Base-by-base conservation (phyloP, 2,113 vertebrate species). In the Nanorana parkeri region DNA sequence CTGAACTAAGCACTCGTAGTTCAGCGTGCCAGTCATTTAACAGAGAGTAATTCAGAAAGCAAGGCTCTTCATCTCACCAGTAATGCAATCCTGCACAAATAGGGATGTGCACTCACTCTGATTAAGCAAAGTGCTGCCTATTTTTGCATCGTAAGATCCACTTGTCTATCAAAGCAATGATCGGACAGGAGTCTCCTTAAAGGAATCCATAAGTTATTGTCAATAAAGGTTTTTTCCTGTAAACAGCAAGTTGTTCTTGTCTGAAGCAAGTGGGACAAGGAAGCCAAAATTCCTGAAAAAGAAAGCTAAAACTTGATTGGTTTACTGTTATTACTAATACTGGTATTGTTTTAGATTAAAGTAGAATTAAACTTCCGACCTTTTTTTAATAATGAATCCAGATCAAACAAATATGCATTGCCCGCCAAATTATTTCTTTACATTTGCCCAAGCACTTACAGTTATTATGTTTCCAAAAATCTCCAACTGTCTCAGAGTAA, bases 111-210 rank as follows among this genome's bases (percentile, higher is more conserved):
- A 17, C 65, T 36, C 52, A 69, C 32, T 69, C 21, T 80, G 78
- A 80, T 69, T 80, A 80, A 80, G 78, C 66, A 80, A 58, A 80
- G 65, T 80, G 78, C 77, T 67, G 51, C 63, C 63, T 58, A 15
- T 29, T 36, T 68, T 29, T 54, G 64, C 55, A n/a, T 68, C 55
- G 54, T 36, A 58, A 54, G 19, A 78, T 5, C 23, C 26, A 68
- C 77, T 32, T 78, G 77, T 67, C 64, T 68, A 68, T 55, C 52
- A 68, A 55, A 58, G 64, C 65, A 78, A 23, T 26, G 29, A 58
- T 68, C 36, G 26, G 60, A 52, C 60, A 52, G 36, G 6, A 5
- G 16, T 65, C 19, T 64, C 60, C 64, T 64, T 52, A 76, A 52
- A 51, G 29, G 19, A 36, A 64, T 77, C 36, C 60, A 77, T 47